These are phyloP conservation scores for Cephalopterus ornatus DNA, from an alignment of 2,113 vertebrate species.

Conservation along the genomic window DNA sequence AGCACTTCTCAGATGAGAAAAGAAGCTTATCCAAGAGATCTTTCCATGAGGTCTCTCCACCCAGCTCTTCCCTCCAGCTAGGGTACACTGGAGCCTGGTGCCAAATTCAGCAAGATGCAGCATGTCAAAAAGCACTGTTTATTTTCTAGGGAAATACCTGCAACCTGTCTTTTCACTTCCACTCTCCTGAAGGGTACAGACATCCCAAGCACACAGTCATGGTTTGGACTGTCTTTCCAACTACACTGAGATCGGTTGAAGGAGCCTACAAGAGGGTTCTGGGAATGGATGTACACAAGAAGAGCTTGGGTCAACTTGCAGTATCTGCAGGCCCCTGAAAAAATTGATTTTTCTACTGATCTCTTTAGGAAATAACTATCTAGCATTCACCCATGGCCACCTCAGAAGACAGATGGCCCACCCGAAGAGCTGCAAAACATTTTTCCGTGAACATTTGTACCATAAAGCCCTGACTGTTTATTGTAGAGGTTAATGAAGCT, in stretches of 20 bases:
- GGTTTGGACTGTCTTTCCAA: neutral
- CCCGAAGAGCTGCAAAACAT: neutral
- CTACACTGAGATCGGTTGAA: neutral
- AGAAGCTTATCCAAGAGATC: constrained; percentile 28
- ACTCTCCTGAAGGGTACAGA: neutral
- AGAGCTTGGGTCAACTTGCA: neutral
- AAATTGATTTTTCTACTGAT: neutral
- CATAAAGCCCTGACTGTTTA: neutral
- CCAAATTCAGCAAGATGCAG: constrained; percentile 45
- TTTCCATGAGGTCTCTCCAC: constrained; percentile 31
- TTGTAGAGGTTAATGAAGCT: constrained; percentile 54
- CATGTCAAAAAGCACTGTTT: neutral
- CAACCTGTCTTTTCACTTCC: neutral
- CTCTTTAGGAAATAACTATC: neutral
- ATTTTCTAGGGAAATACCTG: constrained; percentile 28
- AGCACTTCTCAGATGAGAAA: neutral
- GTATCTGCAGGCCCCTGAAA: neutral
- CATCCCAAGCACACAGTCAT: neutral
- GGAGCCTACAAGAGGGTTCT: neutral
- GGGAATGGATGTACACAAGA: neutral
- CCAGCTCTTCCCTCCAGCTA: constrained; percentile 19
- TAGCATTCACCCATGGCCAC: neutral
- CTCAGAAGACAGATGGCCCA: neutral
- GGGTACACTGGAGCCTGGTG: neutral
- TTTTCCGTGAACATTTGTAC: neutral